phyloP scores from a whole-genome alignment of 1,140 invertebrate genomes.

The Pachyrhynchus sulphureomaculatus region DNA sequence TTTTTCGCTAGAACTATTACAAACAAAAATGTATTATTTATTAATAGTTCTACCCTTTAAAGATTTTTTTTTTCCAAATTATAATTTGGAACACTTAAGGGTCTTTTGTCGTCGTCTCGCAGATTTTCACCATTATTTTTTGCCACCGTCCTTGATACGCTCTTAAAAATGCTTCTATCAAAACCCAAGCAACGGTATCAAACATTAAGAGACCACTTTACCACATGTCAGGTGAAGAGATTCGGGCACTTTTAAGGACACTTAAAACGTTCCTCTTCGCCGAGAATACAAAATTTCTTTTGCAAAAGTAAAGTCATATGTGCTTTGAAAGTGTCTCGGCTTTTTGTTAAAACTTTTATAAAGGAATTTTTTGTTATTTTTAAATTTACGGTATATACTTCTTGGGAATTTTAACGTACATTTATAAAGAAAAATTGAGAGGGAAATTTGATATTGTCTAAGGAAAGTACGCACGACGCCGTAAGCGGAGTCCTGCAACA shows the following conservation, averaged over 20 bases:
- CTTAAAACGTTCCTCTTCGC: constrained; percentile 5
- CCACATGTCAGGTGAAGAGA: constrained; percentile 29
- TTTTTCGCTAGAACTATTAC: too few species aligned
- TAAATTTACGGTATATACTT: too few species aligned
- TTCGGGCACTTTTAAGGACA: constrained; percentile 18
- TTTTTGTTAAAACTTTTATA: constrained; percentile 3
- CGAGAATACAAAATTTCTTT: constrained; percentile 15
- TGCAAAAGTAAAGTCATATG: constrained; percentile 12
- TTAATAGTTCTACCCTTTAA: too few species aligned
- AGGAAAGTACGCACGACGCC: too few species aligned
- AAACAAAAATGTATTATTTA: too few species aligned
- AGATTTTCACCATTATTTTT: constrained; percentile 14
- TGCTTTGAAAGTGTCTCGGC: background rate
- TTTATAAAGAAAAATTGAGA: too few species aligned
- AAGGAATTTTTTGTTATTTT: constrained; percentile 9
- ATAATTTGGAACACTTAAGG: too few species aligned
- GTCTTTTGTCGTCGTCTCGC: background rate
- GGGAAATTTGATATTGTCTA: too few species aligned
- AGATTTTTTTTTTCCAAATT: too few species aligned
- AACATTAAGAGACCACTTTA: constrained; percentile 30
- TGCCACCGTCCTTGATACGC: constrained; percentile 17
- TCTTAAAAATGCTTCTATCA: constrained; percentile 25
- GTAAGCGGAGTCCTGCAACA: too few species aligned
- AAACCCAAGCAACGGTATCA: constrained; percentile 21
- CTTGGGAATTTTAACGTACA: too few species aligned